Evolutionary conservation across 2,113 vertebrate species (phyloP).

Genomic region (Spilogale gracilis): DNA sequence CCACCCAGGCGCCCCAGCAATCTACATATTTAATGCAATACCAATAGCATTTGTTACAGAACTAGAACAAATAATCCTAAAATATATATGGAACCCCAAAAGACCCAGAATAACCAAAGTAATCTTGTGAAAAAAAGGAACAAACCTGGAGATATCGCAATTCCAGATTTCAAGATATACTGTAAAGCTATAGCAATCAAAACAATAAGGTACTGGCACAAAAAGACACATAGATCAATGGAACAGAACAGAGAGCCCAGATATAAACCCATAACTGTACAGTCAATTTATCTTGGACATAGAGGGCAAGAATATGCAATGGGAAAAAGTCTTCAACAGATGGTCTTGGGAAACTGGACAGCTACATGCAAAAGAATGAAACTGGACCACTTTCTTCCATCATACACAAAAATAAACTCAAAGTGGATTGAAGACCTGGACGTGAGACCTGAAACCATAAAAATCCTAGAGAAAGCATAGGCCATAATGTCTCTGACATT

Average conservation of each 20-base stretch:
- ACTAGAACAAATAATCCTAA: not conserved
- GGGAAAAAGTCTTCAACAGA: not conserved
- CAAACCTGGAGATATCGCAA: not conserved
- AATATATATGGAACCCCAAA: not conserved
- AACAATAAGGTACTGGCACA: not conserved
- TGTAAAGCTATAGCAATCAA: not conserved
- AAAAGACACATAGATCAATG: not conserved
- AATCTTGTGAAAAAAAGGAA: not conserved
- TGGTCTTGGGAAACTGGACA: not conserved
- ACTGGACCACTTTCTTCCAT: not conserved
- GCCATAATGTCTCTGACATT: not conserved
- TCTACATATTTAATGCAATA: not conserved
- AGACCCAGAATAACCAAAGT: not conserved
- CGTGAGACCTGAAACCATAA: not conserved
- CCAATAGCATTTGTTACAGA: not conserved
- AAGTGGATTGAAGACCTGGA: not conserved
- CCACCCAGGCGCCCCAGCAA: no score
- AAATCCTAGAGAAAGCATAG: not conserved
- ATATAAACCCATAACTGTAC: not conserved
- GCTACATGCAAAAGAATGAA: not conserved
- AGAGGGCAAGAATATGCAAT: not conserved
- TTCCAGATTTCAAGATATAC: not conserved
- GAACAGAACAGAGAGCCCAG: not conserved
- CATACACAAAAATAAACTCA: not conserved
- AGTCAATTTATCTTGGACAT: not conserved